phyloP scores from a whole-genome alignment of 92 coral and sea anemone species.

The Micromussa lordhowensis region DNA sequence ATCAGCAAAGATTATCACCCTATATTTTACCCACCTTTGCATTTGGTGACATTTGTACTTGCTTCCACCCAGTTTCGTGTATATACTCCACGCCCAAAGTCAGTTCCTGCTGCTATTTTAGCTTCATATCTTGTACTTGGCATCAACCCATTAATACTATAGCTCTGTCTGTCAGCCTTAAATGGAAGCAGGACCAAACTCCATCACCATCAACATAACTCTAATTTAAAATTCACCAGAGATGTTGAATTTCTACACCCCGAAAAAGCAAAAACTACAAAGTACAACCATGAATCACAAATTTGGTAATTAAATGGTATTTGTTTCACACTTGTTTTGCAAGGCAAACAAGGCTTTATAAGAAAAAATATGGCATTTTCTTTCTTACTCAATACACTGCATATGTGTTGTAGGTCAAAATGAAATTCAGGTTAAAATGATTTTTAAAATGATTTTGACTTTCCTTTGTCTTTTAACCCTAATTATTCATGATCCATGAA shows the following conservation, averaged over 20 bases:
- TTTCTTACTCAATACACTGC: background rate
- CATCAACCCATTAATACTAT: constrained; percentile 59
- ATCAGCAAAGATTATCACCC: too few relatives aligned
- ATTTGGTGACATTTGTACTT: constrained; percentile 70
- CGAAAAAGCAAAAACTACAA: background rate
- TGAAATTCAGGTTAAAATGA: too few relatives aligned
- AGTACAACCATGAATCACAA: too few relatives aligned
- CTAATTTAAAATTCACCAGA: background rate
- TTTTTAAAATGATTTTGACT: too few relatives aligned
- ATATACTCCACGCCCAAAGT: constrained; percentile 78
- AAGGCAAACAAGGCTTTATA: too few relatives aligned
- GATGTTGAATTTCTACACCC: background rate
- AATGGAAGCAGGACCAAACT: background rate
- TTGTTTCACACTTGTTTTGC: too few relatives aligned
- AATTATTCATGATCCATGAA: too few relatives aligned
- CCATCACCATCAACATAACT: background rate
- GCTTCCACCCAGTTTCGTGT: constrained; percentile 74
- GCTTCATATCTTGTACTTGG: constrained; percentile 77
- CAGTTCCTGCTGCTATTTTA: constrained; percentile 86
- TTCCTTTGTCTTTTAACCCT: too few relatives aligned
- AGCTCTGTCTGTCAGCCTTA: constrained; percentile 51
- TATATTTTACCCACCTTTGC: constrained; percentile 57
- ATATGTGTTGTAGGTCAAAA: background rate
- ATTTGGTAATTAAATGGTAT: too few relatives aligned
- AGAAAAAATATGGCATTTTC: too few relatives aligned